Base-by-base conservation (phyloP, 2,888 invertebrate species). In the Congeria kusceri region DNA sequence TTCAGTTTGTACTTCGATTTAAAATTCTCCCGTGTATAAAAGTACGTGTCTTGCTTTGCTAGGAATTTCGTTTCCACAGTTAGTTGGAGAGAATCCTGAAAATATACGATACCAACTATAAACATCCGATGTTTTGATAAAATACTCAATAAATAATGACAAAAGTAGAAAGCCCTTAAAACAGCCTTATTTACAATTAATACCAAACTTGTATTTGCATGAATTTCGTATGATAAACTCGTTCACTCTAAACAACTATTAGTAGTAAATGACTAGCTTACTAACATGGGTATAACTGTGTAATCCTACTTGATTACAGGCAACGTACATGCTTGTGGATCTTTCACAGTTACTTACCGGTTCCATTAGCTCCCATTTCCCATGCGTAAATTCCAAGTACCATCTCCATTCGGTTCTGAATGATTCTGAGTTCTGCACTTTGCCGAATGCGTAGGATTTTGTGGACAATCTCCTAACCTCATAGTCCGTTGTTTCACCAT, bases 331-430 rank as follows among this genome's bases (percentile, higher is more conserved):
- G 32, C 4, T 11, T 32, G 32, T 7, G 5, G 15, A 15, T 39
- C 39, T 11, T 15, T 7, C 3, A 39, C 39, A 13, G 39, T 39
- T 20, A 70, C 84, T 80, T 65, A 84, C 86, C 46, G 73, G 66
- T 46, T 86, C 78, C 77, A 65, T 85, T 0, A 66, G 62, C 7
- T 46, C 25, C 78, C 80, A 85, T 5, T 27, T 39, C 0, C 23
- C 23, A 18, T 18, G n/a, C 23, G 83, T 80, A 65, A 72, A 72
- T 23, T 28, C 59, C 47, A 56, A 82, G 47, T 69, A 82, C 86
- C 86, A 86, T 44, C 84, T 66, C 86, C 85, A 83, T 29, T 82
- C 77, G 53, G 84, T 82, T 25, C 58, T 68, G 64, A 76, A 82
- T 5, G 29, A 64, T 53, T 53, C 53, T 25, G 53, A 39, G 39